A percentile compares a stretch with the other conserved stretches of the same genome.
Evolutionary conservation across 2,797 vertebrate species (phyloP).

Genomic region (Lepus oiostolus): DNA sequence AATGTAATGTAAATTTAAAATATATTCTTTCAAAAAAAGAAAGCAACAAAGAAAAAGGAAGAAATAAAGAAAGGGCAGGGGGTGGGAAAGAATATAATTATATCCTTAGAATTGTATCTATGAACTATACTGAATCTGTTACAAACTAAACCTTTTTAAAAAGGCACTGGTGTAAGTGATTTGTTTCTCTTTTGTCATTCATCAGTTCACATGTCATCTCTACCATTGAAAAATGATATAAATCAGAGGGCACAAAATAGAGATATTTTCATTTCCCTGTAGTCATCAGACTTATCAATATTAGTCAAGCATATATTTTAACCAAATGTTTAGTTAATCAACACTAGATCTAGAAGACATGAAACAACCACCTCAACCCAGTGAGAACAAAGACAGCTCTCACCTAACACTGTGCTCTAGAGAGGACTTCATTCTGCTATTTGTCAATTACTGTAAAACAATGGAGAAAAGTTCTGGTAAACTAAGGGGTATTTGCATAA

Average conservation of each 20-base stretch:
- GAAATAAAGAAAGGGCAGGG: too few relatives aligned
- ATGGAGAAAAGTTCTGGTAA: not conserved
- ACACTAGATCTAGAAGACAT: not conserved
- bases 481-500: not conserved
- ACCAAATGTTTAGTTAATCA: not conserved
- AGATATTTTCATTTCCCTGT: not conserved
- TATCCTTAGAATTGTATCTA: too few relatives aligned
- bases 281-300: not conserved
- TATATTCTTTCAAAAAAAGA: too few relatives aligned
- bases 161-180: not conserved
- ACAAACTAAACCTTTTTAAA: too few relatives aligned
- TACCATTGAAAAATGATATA: slow-evolving; percentile 12
- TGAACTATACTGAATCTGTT: too few relatives aligned
- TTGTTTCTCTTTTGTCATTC: not conserved
- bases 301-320: not conserved
- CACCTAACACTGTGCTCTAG: not conserved
- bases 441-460: not conserved
- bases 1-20: too few relatives aligned
- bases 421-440: not conserved
- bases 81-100: too few relatives aligned
- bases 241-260: not conserved
- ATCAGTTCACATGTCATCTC: not conserved
- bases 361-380: not conserved
- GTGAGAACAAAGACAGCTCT: not conserved
- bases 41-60: too few relatives aligned